Percentiles rank a stretch among this genome's conserved stretches.
phyloP scores from a whole-genome alignment of 2,113 vertebrate genomes.

The Bambusicola thoracicus region DNA sequence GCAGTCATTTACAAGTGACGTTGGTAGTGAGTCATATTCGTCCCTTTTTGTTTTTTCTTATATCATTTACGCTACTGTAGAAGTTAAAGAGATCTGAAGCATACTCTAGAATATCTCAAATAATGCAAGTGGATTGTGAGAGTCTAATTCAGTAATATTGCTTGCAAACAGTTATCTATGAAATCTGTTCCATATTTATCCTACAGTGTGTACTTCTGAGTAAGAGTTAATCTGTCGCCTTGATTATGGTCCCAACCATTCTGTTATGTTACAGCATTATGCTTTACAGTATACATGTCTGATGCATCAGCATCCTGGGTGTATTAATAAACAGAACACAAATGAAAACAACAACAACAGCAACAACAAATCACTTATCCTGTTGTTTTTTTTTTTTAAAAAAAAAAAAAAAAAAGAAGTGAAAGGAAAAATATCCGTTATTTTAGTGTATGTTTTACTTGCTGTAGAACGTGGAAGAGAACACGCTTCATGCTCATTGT shows the following conservation, averaged over 20 bases:
- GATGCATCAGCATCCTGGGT: background rate
- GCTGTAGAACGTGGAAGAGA: background rate
- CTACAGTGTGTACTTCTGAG: conserved; percentile 17
- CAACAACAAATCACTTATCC: background rate
- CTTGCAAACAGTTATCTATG: background rate
- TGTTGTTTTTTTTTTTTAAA: background rate
- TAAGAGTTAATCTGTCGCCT: conserved; percentile 15
- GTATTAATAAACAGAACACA: background rate
- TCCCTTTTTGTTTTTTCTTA: background rate
- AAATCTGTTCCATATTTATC: conserved; percentile 24
- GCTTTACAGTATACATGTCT: conserved; percentile 28
- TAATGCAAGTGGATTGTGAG: background rate
- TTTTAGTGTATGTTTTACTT: conserved; percentile 34
- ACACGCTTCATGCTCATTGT: background rate
- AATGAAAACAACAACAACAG: background rate
- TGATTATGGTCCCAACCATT: conserved; percentile 13
- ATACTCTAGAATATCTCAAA: background rate
- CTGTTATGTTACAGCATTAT: background rate
- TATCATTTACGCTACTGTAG: background rate
- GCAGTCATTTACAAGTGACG: background rate
- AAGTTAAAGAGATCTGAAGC: background rate
- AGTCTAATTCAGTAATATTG: conserved; percentile 4
- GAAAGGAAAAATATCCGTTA: background rate
- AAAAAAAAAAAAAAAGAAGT: background rate
- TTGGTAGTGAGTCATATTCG: background rate